A percentile compares a stretch with the other conserved stretches of the same genome.
phyloP scores from a whole-genome alignment of 2,797 vertebrate genomes.

The Silurus aristotelis region DNA sequence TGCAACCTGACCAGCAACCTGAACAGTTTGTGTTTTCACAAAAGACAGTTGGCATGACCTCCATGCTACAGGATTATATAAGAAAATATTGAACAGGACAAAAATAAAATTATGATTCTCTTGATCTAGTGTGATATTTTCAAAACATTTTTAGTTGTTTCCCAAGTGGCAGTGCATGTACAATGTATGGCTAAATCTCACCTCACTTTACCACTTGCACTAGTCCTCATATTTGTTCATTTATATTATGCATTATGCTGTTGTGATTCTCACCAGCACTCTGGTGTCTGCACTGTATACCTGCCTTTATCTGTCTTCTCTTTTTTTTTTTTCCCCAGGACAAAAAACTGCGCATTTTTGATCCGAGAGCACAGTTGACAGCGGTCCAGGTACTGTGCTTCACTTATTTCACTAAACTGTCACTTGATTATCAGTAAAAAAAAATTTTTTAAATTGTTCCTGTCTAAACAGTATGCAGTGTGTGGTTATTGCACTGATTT shows the following conservation, averaged over 20 bases:
- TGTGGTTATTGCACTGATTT: background rate
- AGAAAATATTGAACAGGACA: background rate
- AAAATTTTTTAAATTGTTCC: background rate
- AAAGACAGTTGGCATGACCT: background rate
- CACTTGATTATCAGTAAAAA: background rate
- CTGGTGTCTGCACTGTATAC: background rate
- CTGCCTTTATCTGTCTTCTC: background rate
- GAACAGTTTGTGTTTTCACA: background rate
- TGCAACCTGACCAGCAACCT: background rate
- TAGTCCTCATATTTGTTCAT: background rate
- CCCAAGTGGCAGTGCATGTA: background rate
- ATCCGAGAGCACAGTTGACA: conserved; percentile 80
- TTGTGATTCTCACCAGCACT: background rate
- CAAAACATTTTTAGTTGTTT: background rate
- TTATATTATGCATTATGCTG: background rate
- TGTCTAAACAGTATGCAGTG: background rate
- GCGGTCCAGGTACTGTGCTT: conserved; percentile 81
- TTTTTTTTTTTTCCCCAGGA: conserved; percentile 73
- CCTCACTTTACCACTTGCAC: background rate
- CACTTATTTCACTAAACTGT: background rate
- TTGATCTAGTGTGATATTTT: background rate
- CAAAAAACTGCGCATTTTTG: conserved; percentile 90
- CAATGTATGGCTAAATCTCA: no score
- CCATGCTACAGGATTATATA: background rate
- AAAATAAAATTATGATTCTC: background rate